Percentiles rank a stretch among this genome's conserved stretches.
phyloP scores from a whole-genome alignment of 2,113 vertebrate genomes.

The Recurvirostra avosetta region DNA sequence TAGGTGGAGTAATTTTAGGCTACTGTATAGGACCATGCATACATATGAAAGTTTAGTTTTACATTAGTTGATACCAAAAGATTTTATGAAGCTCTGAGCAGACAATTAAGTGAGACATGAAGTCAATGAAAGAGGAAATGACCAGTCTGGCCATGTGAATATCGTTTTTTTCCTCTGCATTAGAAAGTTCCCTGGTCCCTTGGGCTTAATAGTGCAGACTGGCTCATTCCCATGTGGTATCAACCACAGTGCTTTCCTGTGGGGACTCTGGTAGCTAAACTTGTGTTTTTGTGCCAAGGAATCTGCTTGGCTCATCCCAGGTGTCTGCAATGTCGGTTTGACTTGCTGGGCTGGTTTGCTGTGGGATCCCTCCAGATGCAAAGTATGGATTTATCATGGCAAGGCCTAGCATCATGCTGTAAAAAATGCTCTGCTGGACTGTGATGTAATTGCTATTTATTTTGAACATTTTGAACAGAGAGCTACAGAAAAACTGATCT shows the following conservation, averaged over 20 bases:
- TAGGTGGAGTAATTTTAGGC: not conserved
- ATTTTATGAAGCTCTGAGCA: not conserved
- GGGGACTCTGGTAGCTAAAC: not conserved
- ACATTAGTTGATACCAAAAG: not conserved
- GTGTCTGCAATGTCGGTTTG: not conserved
- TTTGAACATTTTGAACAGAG: not conserved
- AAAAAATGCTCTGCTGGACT: not conserved
- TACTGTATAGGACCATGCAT: not conserved
- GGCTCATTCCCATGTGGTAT: fast-evolving
- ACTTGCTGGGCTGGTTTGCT: not conserved
- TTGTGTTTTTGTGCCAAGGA: not conserved
- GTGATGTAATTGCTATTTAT: not conserved
- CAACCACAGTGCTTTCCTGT: not conserved
- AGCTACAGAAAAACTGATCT: not conserved
- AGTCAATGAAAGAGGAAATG: not conserved
- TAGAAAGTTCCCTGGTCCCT: not conserved
- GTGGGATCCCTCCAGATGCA: not conserved
- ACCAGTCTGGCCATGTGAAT: not conserved
- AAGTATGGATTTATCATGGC: not conserved
- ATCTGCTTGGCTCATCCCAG: not conserved
- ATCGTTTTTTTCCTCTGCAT: not conserved
- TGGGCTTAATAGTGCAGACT: not conserved
- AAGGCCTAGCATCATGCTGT: not conserved
- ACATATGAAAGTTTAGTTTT: not conserved
- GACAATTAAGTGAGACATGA: not conserved